Base-by-base conservation (phyloP, 2,797 vertebrate species). In the Spinus olivaceus region DNA sequence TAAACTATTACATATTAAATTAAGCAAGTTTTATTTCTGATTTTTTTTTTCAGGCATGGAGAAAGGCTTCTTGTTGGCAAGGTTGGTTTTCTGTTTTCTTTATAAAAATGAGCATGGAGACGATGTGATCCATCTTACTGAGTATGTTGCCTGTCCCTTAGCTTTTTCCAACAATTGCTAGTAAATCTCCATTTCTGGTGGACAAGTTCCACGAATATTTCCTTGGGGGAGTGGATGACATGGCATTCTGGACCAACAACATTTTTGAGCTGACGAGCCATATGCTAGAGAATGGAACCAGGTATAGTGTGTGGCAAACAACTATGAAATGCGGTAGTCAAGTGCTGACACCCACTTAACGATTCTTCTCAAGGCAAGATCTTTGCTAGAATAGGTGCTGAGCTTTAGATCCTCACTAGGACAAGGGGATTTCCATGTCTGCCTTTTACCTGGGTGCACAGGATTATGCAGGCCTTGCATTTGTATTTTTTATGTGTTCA, bases 171-270 rank as follows among this genome's bases (percentile, higher is more conserved):
- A 81, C 92, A 8, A 98, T 95, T 60, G 97, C 98, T 57, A 83
- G 66, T 11, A 98, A 98, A 90, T 98, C 98, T 22, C 96, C 98
- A 1, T 98, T 98, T 94, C 84, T 98, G 92, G 97, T 98, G 92
- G 98, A 98, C 46, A 98, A 97, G 50, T 98, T 98, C 93, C 95
- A 98, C 8, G 98, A 98, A 16, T 98, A 98, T 95, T 98, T 98
- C 92, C 97, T 98, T 1, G 98, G 98, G 79, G 98, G 98, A 54
- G 92, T 98, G 73, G 98, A 98, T 91, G 98, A 98, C 70, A 98
- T 98, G 98, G 97, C 96, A 0, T 98, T 97, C 86, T 98, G 98
- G 98, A 96, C 97, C 47, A 98, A 97, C 57, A 98, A 97, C 32
- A 98, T 98, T 90, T 98, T 98, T 94, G 96, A 94, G n/a, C 59